Evolutionary conservation across 2,113 vertebrate species (phyloP), one percentile per base, ranked within the genome.

Genomic region (Leuciscus idus): DNA sequence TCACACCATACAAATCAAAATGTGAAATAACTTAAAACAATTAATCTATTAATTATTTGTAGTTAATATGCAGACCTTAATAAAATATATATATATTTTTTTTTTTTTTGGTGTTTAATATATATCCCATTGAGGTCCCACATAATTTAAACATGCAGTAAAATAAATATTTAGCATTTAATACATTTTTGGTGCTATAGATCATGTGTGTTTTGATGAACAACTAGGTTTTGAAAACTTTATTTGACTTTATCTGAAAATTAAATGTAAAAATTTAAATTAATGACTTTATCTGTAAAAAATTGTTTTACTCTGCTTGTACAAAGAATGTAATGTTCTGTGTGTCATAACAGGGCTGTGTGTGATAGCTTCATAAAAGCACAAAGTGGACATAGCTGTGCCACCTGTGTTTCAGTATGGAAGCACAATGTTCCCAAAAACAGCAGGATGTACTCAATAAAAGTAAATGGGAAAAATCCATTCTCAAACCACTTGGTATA

Each of bases 341-440:
- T 2, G 46, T 52, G 74, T 76, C 46, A 76, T 52, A 52, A 50
- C 74, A 76, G 15, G 23, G 23, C 11, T 9, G 1, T 55, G 13
- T 75, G 73, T 7, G 43, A 46, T n/a, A 75, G 23, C 73, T 28
- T 50, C 17, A 75, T 17, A 28, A 76, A 52, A 55, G 7, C 46
- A 30, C 6, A 23, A 39, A 52, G 74, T 76, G 74, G 48, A 77
- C 48, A 52, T 52, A 26, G 17, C 19, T 48, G 6, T 75, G 39
- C n/a, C 74, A 52, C 46, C 13, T 30, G n/a, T 30, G 48, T 55
- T 76, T 52, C 48, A 77, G 48, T 55, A 28, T 30, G 48, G 39
- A 1, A 26, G 72, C 72, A 74, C 39, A 74, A n/a, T 72, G 36
- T 72, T 43, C 68, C 36, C 68, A 12, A 72, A 73, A 73, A 73